A percentile compares a stretch with the other conserved stretches of the same genome.
These are phyloP conservation scores for Corbicula japonica DNA, from an alignment of 2,888 invertebrate species.

Conservation along the genomic window DNA sequence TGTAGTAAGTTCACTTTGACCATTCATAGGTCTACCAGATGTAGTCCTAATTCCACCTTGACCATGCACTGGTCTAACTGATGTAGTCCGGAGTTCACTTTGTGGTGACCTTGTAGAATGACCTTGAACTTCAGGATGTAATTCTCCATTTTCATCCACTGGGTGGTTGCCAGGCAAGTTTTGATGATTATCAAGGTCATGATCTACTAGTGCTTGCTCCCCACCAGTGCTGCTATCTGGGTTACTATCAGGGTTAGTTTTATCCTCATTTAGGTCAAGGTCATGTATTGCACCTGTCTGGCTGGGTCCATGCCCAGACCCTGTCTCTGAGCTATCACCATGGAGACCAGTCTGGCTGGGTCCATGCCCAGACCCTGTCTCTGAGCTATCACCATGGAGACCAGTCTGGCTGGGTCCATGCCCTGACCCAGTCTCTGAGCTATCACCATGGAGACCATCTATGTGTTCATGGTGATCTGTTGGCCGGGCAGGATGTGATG, in stretches of 20 bases:
- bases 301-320: too few relatives aligned
- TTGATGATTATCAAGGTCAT: not conserved
- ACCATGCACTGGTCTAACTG: not conserved
- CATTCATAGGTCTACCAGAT: too few relatives aligned
- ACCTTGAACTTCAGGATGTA: not conserved
- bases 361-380: too few relatives aligned
- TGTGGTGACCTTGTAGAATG: not conserved
- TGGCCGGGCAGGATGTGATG: not conserved
- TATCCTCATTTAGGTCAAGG: too few relatives aligned
- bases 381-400: too few relatives aligned
- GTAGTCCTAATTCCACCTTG: not conserved
- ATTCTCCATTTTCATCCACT: not conserved
- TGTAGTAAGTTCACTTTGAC: too few relatives aligned
- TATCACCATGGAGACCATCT: not conserved
- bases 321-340: too few relatives aligned
- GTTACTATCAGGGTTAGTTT: not conserved
- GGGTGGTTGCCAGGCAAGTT: not conserved
- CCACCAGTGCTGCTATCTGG: not conserved
- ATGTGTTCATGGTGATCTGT: not conserved
- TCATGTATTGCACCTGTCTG: constrained; percentile 5
- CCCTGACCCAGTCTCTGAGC: too few relatives aligned
- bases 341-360: too few relatives aligned
- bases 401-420: too few relatives aligned
- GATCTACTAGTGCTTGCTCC: not conserved
- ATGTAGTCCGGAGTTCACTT: not conserved